These are phyloP conservation scores for Elysia crispata DNA, from an alignment of 2,888 invertebrate species.

Conservation along the genomic window DNA sequence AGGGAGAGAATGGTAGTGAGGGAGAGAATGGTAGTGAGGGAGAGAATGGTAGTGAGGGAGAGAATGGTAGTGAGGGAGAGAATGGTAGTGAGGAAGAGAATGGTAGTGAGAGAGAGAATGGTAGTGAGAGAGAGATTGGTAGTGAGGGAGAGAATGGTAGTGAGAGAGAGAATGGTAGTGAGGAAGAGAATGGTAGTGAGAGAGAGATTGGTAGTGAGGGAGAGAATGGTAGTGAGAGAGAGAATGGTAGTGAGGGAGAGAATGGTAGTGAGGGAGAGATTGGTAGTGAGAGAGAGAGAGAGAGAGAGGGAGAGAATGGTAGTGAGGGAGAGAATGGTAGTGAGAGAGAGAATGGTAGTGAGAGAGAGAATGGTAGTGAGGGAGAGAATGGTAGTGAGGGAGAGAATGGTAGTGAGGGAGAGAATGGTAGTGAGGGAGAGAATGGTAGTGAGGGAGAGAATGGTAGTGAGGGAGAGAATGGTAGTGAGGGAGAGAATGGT, in stretches of 20 bases:
- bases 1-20: background rate
- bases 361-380: background rate
- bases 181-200: slow-evolving; percentile 10
- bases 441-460: background rate
- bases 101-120: background rate
- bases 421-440: background rate
- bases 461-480: slow-evolving; percentile 9
- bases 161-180: too few species aligned
- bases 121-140: background rate
- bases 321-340: slow-evolving; percentile 1
- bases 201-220: slow-evolving; percentile 5
- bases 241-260: too few species aligned
- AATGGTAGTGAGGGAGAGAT: too few species aligned
- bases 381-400: background rate
- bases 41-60: slow-evolving; percentile 14
- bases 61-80: slow-evolving; percentile 9
- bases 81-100: slow-evolving; percentile 4
- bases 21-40: background rate
- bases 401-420: background rate
- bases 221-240: too few species aligned
- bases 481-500: background rate
- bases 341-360: slow-evolving; percentile 15
- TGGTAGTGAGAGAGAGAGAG: background rate
- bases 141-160: background rate
- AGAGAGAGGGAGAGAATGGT: slow-evolving; percentile 12